A percentile compares a stretch with the other conserved stretches of the same genome.
These are phyloP conservation scores for Catagonus wagneri DNA, from an alignment of 2,113 vertebrate genomes.

Conservation along the genomic window DNA sequence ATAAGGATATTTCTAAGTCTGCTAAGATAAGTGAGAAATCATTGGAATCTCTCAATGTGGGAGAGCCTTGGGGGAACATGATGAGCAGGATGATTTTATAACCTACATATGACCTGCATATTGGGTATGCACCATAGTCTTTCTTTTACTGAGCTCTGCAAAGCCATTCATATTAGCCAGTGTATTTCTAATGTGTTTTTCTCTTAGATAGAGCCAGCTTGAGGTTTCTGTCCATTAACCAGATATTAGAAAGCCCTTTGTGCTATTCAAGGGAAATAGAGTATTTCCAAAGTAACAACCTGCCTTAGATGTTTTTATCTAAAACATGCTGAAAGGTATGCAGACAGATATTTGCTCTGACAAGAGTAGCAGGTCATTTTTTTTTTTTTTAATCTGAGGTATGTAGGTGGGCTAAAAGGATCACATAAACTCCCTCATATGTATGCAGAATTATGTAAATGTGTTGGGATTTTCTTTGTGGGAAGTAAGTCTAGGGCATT, in stretches of 20 bases:
- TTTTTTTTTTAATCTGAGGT: background rate
- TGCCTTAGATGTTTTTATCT: constrained; percentile 40
- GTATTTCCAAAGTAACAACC: constrained; percentile 44
- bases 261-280: background rate
- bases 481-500: background rate
- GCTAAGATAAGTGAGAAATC: background rate
- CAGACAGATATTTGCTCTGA: constrained; percentile 9
- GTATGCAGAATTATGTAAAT: background rate
- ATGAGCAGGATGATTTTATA: background rate
- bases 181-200: background rate
- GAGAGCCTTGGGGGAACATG: background rate
- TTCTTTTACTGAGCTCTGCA: background rate
- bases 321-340: background rate
- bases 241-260: constrained; percentile 39
- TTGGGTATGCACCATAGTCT: background rate
- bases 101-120: background rate
- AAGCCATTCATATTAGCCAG: background rate
- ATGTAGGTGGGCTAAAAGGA: background rate
- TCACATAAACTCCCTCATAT: background rate
- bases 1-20: background rate
- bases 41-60: background rate
- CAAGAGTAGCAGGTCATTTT: background rate
- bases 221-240: constrained; percentile 59
- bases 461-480: background rate
- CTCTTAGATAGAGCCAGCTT: background rate